phyloP scores from a whole-genome alignment of 2,888 invertebrate species.

The Volucella zonaria region DNA sequence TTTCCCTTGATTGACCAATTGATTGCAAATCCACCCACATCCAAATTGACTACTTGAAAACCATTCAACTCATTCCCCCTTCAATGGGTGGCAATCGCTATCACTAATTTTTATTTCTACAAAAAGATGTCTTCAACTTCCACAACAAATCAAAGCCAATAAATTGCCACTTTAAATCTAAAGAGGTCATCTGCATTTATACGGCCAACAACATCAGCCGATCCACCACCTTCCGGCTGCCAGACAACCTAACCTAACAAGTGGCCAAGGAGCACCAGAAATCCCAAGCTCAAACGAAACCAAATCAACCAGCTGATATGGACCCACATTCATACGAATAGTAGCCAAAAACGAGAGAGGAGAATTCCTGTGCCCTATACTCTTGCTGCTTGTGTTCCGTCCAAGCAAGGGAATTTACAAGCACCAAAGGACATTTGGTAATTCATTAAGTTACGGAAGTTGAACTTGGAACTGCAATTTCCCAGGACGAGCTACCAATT shows the following conservation, averaged over 20 bases:
- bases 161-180: constrained; percentile 71
- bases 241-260: constrained; percentile 66
- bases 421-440: constrained; percentile 80
- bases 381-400: too few relatives aligned
- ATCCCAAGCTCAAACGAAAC: constrained; percentile 50
- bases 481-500: constrained; percentile 81
- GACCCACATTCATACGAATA: constrained; percentile 30
- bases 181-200: constrained; percentile 69
- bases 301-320: constrained; percentile 36
- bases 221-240: constrained; percentile 9
- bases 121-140: constrained; percentile 29
- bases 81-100: background rate
- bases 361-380: constrained; percentile 1
- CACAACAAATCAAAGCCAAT: constrained; percentile 69
- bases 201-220: constrained; percentile 33
- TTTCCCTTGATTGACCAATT: constrained; percentile 65
- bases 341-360: constrained; percentile 45
- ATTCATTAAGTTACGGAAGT: constrained; percentile 83
- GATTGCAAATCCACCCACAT: constrained; percentile 53
- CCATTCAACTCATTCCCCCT: background rate
- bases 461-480: constrained; percentile 83
- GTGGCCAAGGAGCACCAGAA: constrained; percentile 56
- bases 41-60: too few relatives aligned
- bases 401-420: constrained; percentile 64
- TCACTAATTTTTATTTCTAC: constrained; percentile 11